phyloP scores from a whole-genome alignment of 2,113 vertebrate genomes.

The Chascanopsetta lugubris region DNA sequence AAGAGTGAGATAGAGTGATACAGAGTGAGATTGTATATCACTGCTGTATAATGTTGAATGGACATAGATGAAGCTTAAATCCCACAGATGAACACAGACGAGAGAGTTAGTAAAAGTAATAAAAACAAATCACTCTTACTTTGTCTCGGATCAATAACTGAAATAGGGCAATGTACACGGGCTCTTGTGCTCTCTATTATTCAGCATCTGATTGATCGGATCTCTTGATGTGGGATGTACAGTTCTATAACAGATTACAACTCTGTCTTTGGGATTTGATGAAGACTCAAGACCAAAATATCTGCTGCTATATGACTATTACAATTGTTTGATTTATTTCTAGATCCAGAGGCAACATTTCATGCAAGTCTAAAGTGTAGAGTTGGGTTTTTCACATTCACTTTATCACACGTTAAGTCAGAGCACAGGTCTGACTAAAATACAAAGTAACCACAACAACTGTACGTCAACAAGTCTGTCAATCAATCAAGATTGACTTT shows the following conservation, averaged over 20 bases:
- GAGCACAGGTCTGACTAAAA: neutral
- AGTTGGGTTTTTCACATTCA: too few species aligned
- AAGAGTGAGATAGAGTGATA: too few species aligned
- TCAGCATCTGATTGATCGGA: slow-evolving; percentile 21
- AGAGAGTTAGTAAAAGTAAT: neutral
- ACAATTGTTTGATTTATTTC: too few species aligned
- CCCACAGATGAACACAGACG: neutral
- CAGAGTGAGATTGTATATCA: too few species aligned
- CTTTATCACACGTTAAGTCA: slow-evolving; percentile 2
- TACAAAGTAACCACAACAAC: neutral
- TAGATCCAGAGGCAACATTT: too few species aligned
- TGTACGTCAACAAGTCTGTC: too few species aligned
- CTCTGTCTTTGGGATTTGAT: neutral
- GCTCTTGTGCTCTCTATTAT: slow-evolving; percentile 14
- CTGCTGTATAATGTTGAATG: too few species aligned
- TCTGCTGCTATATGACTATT: too few species aligned
- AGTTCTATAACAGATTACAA: slow-evolving; percentile 1
- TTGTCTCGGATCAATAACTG: slow-evolving; percentile 16
- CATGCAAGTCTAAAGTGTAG: too few species aligned
- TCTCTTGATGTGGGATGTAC: neutral
- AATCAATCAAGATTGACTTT: too few species aligned
- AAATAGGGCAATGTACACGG: neutral
- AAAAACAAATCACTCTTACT: too few species aligned
- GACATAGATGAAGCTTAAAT: neutral
- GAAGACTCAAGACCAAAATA: too few species aligned